phyloP scores from a whole-genome alignment of 1,140 invertebrate species.

The Zaprionus inermis region DNA sequence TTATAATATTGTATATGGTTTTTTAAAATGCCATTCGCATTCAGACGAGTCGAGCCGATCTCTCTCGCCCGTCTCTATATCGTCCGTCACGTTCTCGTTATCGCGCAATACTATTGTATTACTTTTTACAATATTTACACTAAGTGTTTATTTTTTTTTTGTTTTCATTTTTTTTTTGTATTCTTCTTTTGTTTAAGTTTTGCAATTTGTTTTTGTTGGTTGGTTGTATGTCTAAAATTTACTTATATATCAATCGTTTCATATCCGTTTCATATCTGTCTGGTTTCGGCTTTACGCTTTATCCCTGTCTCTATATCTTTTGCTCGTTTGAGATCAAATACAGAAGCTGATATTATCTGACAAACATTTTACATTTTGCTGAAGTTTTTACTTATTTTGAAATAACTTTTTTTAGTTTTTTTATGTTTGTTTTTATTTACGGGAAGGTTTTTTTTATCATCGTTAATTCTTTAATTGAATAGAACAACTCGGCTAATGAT shows the following conservation, averaged over 20 bases:
- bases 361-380: constrained; percentile 60
- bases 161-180: neutral
- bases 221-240: constrained; percentile 42
- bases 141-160: constrained; percentile 61
- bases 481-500: constrained; percentile 68
- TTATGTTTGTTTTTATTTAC: constrained; percentile 36
- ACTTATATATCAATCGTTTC: constrained; percentile 33
- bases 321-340: constrained; percentile 70
- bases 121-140: constrained; percentile 81
- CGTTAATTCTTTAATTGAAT: constrained; percentile 5
- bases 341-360: constrained; percentile 70
- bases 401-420: constrained; percentile 54
- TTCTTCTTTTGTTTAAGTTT: constrained; percentile 36
- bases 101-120: constrained; percentile 64
- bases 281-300: constrained; percentile 30
- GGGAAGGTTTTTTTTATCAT: constrained; percentile 42
- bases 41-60: constrained; percentile 31
- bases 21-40: constrained; percentile 75
- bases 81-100: constrained; percentile 19
- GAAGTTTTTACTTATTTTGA: constrained; percentile 44
- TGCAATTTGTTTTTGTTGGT: constrained; percentile 10
- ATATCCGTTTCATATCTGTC: constrained; percentile 16
- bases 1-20: constrained; percentile 50
- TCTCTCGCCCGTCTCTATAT: constrained; percentile 8
- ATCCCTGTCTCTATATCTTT: constrained; percentile 45